A percentile compares a stretch with the other conserved stretches of the same genome.
phyloP scores from a whole-genome alignment of 2,113 vertebrate species.

The Engystomops pustulosus region DNA sequence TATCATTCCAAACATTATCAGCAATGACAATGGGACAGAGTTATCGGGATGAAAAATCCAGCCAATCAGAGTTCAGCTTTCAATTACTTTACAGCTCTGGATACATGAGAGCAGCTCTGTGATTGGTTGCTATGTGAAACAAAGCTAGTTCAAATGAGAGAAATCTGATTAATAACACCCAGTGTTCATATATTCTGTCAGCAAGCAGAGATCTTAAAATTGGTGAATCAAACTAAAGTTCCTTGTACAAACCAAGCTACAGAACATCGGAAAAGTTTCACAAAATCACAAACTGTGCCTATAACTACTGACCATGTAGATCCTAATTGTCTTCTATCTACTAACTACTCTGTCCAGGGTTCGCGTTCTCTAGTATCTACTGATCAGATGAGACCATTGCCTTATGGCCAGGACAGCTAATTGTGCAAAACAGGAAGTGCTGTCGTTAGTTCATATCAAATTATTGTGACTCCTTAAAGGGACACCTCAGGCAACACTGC shows the following conservation, averaged over 20 bases:
- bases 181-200: too few species aligned
- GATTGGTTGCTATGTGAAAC: too few species aligned
- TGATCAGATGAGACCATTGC: background rate
- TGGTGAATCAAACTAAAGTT: background rate
- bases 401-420: background rate
- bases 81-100: too few species aligned
- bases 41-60: too few species aligned
- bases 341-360: background rate
- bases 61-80: too few species aligned
- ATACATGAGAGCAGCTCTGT: too few species aligned
- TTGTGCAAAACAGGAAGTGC: conserved; percentile 6
- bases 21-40: too few species aligned
- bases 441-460: background rate
- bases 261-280: background rate
- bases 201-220: too few species aligned
- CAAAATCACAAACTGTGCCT: background rate
- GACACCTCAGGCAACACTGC: background rate
- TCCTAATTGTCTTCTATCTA: background rate
- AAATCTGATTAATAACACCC: too few species aligned
- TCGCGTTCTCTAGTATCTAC: background rate
- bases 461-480: background rate
- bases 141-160: too few species aligned
- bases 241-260: background rate
- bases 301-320: background rate
- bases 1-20: too few species aligned